Evolutionary conservation across 1,140 invertebrate genomes (phyloP).

Genomic region (Drosophila tsacasi): DNA sequence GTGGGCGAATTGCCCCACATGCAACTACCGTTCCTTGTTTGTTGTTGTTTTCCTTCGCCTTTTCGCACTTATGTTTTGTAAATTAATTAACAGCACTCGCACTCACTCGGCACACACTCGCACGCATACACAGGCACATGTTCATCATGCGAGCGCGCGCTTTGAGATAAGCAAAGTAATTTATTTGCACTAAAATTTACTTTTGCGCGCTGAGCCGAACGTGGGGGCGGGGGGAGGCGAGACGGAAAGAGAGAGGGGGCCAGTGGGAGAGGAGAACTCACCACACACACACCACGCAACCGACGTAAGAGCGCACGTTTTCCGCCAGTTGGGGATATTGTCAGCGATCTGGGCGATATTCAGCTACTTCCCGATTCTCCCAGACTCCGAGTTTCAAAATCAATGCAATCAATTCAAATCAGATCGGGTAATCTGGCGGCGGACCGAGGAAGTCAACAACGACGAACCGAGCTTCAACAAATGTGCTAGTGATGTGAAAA

Average conservation of each 20-base stretch:
- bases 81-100: slow-evolving; percentile 75
- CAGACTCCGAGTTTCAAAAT: slow-evolving; percentile 33
- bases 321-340: slow-evolving; percentile 2
- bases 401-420: slow-evolving; percentile 19
- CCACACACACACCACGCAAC: slow-evolving; percentile 63
- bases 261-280: slow-evolving; percentile 61
- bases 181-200: slow-evolving; percentile 81
- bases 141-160: slow-evolving; percentile 62
- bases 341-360: slow-evolving; percentile 16
- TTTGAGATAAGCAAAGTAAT: slow-evolving; percentile 78
- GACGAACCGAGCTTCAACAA: too few relatives aligned
- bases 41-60: slow-evolving; percentile 19
- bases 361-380: slow-evolving; percentile 15
- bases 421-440: slow-evolving; percentile 28
- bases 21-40: slow-evolving; percentile 42
- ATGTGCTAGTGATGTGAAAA: too few relatives aligned
- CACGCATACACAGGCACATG: slow-evolving; percentile 30
- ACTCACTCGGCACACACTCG: slow-evolving; percentile 36
- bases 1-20: slow-evolving; percentile 43
- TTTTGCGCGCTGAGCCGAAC: slow-evolving; percentile 63
- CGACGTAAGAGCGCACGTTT: slow-evolving; percentile 71
- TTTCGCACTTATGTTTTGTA: slow-evolving; percentile 53
- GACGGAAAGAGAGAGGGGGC: slow-evolving; percentile 3
- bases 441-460: slow-evolving; percentile 6
- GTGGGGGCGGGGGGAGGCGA: slow-evolving; percentile 2